phyloP scores from a whole-genome alignment of 2,113 vertebrate genomes.

The Syngnathus scovelli region DNA sequence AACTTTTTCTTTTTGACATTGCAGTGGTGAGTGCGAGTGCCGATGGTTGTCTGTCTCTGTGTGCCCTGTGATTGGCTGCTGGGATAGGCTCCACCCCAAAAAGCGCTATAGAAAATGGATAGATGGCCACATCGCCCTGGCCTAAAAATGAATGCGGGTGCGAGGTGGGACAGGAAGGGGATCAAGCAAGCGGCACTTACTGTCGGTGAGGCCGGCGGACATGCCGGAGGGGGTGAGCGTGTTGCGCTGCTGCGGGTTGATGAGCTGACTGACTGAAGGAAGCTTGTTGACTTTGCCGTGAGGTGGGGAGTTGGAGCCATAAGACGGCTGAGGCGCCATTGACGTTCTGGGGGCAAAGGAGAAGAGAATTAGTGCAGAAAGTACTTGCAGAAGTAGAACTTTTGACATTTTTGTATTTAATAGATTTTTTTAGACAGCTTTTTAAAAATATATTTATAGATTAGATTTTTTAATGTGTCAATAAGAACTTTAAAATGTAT shows the following conservation, averaged over 20 bases:
- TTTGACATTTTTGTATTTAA: too few relatives aligned
- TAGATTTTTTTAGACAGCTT: too few relatives aligned
- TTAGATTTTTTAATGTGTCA: too few relatives aligned
- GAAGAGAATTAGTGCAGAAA: slow-evolving; percentile 21
- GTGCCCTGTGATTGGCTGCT: too few relatives aligned
- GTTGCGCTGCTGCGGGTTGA: slow-evolving; percentile 96
- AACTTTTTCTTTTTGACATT: too few relatives aligned
- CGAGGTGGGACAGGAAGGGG: slow-evolving; percentile 12
- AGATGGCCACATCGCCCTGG: slow-evolving; percentile 35
- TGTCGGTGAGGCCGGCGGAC: slow-evolving; percentile 85
- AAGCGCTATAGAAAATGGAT: too few relatives aligned
- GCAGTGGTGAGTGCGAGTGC: too few relatives aligned
- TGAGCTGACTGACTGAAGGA: slow-evolving; percentile 98
- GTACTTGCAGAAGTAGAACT: too few relatives aligned
- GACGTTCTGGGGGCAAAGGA: slow-evolving; percentile 76
- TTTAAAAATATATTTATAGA: too few relatives aligned
- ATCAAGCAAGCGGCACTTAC: slow-evolving; percentile 72
- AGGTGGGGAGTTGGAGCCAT: slow-evolving; percentile 84
- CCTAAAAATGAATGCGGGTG: slow-evolving; percentile 19
- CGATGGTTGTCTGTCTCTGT: too few relatives aligned
- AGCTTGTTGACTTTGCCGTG: slow-evolving; percentile 96
- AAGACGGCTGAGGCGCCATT: slow-evolving; percentile 82
- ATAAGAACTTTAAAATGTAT: too few relatives aligned
- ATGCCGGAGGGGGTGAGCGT: slow-evolving; percentile 90
- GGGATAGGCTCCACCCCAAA: too few relatives aligned